Evolutionary conservation across 2,888 invertebrate species (phyloP).

Genomic region (Boloria euphrosyne): DNA sequence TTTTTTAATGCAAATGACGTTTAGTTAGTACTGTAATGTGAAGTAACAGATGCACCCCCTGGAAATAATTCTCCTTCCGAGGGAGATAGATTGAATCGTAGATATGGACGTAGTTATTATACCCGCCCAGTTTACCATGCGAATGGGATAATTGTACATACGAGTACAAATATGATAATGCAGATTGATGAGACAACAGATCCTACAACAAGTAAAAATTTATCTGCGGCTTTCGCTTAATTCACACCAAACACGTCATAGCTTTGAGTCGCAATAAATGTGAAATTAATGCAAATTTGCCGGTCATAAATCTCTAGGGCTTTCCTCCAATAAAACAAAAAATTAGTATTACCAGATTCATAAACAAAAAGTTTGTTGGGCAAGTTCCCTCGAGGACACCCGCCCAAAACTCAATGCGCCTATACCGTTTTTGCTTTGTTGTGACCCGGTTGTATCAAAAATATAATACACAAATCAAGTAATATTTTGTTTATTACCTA

Average conservation of each 20-base stretch:
- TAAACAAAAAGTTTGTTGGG: slow-evolving; percentile 71
- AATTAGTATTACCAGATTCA: slow-evolving; percentile 77
- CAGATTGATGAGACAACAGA: neutral
- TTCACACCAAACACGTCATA: slow-evolving; percentile 30
- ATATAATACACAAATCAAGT: neutral
- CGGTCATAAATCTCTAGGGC: slow-evolving; percentile 73
- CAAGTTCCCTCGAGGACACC: slow-evolving; percentile 61
- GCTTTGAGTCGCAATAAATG: slow-evolving; percentile 71
- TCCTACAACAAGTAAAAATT: slow-evolving; percentile 12
- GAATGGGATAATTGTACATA: neutral
- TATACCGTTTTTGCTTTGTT: slow-evolving; percentile 44
- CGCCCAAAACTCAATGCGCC: slow-evolving; percentile 44
- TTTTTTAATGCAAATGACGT: too few species aligned
- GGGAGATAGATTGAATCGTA: too few species aligned
- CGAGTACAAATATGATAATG: neutral
- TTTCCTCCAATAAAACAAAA: slow-evolving; percentile 77
- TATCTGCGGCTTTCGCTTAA: slow-evolving; percentile 28
- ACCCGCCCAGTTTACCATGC: too few species aligned
- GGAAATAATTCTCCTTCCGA: too few species aligned
- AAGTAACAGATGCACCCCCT: too few species aligned
- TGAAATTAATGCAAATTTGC: slow-evolving; percentile 78
- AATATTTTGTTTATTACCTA: too few species aligned
- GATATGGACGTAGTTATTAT: too few species aligned
- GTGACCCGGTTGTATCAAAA: slow-evolving; percentile 28
- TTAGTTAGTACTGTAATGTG: too few species aligned